These are phyloP conservation scores for Cynaeus angustus DNA, from an alignment of 2,888 invertebrate species.

Conservation along the genomic window DNA sequence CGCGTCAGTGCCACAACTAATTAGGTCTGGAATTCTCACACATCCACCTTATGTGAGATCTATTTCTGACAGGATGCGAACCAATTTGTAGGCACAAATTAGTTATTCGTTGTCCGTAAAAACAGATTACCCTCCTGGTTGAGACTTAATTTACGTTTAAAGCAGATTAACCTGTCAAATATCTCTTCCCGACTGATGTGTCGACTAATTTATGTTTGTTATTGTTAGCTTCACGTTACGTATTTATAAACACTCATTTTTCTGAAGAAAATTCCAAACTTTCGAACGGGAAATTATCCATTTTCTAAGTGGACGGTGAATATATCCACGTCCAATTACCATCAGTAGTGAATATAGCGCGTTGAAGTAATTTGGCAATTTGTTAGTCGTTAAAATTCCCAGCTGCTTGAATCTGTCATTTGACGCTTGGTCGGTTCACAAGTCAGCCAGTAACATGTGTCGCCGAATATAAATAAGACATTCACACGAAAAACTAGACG, in stretches of 20 bases:
- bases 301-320: conserved; percentile 53
- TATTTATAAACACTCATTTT: conserved; percentile 35
- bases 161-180: conserved; percentile 49
- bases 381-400: conserved; percentile 74
- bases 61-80: conserved; percentile 59
- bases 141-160: conserved; percentile 49
- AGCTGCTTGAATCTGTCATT: conserved; percentile 72
- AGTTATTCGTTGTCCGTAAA: conserved; percentile 59
- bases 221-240: conserved; percentile 18
- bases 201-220: conserved; percentile 44
- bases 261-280: conserved; percentile 1
- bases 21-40: conserved; percentile 34
- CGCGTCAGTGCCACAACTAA: conserved; percentile 21
- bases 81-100: conserved; percentile 64
- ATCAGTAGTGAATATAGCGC: conserved; percentile 66
- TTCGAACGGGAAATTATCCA: conserved; percentile 25
- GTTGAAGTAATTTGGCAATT: conserved; percentile 72
- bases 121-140: conserved; percentile 57
- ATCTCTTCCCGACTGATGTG: conserved; percentile 26
- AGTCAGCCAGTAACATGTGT: conserved; percentile 71
- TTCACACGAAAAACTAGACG: conserved; percentile 48
- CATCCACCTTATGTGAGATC: conserved; percentile 43
- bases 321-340: conserved; percentile 73
- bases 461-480: conserved; percentile 62
- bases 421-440: conserved; percentile 71